phyloP scores from a whole-genome alignment of 2,888 invertebrate species.

The Nephrotoma guestfalica region DNA sequence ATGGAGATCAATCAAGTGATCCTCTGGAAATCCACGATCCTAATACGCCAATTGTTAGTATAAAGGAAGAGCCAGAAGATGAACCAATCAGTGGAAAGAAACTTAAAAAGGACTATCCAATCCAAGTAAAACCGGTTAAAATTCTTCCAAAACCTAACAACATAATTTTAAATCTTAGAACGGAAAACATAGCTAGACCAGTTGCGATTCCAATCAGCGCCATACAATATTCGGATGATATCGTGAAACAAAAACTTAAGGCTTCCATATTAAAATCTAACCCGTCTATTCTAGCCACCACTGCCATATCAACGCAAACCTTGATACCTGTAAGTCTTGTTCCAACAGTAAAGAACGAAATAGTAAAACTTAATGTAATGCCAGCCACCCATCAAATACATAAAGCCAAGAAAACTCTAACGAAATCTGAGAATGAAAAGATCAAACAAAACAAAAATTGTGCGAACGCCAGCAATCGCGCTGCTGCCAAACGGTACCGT shows the following conservation, averaged over 20 bases:
- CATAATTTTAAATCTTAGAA: not conserved
- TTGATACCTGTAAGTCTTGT: not conserved
- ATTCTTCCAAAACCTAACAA: not conserved
- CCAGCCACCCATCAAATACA: not conserved
- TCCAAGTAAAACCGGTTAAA: not conserved
- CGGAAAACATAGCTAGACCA: not conserved
- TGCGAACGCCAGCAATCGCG: not conserved
- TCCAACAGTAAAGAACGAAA: not conserved
- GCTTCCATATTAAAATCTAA: not conserved
- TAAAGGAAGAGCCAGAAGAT: not conserved
- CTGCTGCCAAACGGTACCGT: slow-evolving; percentile 3
- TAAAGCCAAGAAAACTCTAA: not conserved
- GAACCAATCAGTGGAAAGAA: not conserved
- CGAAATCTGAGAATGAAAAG: not conserved
- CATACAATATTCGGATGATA: not conserved
- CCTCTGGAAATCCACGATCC: not conserved
- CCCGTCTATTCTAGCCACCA: not conserved
- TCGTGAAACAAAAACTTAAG: slow-evolving; percentile 2
- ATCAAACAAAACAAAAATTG: not conserved
- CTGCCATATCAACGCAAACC: not conserved
- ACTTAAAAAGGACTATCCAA: not conserved
- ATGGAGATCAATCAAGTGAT: not conserved
- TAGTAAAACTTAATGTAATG: not conserved
- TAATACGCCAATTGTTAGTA: not conserved
- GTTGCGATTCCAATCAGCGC: not conserved